Base-by-base conservation (phyloP, 2,797 vertebrate species). In the Propithecus perrieri region DNA sequence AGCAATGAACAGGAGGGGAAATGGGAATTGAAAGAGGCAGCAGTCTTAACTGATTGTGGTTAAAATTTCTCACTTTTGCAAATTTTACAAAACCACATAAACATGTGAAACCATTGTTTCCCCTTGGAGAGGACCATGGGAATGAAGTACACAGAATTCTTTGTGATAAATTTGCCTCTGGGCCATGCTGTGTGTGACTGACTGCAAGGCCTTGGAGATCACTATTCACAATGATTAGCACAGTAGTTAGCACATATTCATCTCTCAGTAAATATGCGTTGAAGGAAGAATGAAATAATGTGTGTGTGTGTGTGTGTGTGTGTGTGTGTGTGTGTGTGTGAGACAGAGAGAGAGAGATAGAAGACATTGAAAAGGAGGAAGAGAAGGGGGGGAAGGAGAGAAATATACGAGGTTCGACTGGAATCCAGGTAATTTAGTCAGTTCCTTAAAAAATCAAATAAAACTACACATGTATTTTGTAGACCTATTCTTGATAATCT, bases 251-350 rank as follows among this genome's bases (percentile, higher is more conserved):
- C 26, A 41, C 4, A 43, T 38, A 50, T n/a, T 35, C 33, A 53
- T 48, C 11, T 86, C 75, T 90, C 65, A 79, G 61, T 75, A 48
- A 92, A 92, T 88, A 38, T 81, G n/a, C 59, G 5, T 9, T 59
- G n/a, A 79, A 61, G 48, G 92, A 35, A 85, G 92, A 98, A 72
- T 71, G 72, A 94, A 83, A 96, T 94, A 78, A 59, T 0, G 57
- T 53, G 33, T 75, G 71, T 48, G 43, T 46, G 41, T 15, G 41
- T 28, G 67, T 17, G 41, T 0, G 43, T 22, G 48, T 0, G 41
- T 41, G 41, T 41, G 41, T 41, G 41, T 41, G 4, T 41, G 41
- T 41, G 41, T 41, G 41, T 41, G 41, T 41, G 41, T 41, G 38
- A 38, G 38, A 38, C 2, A 46, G 41, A 20, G 33, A 3, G 5